Conservation (phyloP, 2,797 vertebrate genomes). For the Ctenopoma kingsleyae region DNA sequence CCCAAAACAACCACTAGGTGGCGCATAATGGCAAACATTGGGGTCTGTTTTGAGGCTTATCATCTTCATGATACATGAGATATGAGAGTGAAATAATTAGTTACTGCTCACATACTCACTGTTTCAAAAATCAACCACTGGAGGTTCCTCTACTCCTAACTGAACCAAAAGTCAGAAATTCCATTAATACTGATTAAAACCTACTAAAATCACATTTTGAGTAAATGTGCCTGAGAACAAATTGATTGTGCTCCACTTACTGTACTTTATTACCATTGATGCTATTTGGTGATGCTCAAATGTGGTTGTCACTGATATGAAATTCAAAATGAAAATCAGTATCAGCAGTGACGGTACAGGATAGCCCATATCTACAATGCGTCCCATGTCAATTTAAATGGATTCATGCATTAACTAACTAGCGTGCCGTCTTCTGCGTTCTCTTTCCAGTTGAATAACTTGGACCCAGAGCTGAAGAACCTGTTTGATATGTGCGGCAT, state of each 20-base stretch:
- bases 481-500: conserved; percentile 98
- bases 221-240: not conserved
- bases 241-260: not conserved
- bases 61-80: too few species aligned
- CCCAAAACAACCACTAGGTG: conserved; percentile 58
- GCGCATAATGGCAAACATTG: conserved; percentile 24
- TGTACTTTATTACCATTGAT: not conserved
- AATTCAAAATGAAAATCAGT: not conserved
- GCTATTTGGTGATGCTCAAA: not conserved
- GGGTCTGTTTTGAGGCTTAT: not conserved
- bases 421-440: not conserved
- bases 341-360: not conserved
- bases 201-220: not conserved
- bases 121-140: not conserved
- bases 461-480: conserved; percentile 97
- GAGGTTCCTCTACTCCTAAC: conserved; percentile 4
- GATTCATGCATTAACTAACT: not conserved
- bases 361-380: not conserved
- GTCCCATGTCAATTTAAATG: not conserved
- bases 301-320: not conserved
- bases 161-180: conserved; percentile 9
- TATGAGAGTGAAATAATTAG: not conserved
- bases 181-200: conserved; percentile 33
- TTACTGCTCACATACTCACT: too few species aligned
- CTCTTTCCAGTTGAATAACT: conserved; percentile 91